A percentile compares a stretch with the other conserved stretches of the same genome.
Evolutionary conservation across 2,888 invertebrate species (phyloP).

Genomic region (Scaptomyza reducta): DNA sequence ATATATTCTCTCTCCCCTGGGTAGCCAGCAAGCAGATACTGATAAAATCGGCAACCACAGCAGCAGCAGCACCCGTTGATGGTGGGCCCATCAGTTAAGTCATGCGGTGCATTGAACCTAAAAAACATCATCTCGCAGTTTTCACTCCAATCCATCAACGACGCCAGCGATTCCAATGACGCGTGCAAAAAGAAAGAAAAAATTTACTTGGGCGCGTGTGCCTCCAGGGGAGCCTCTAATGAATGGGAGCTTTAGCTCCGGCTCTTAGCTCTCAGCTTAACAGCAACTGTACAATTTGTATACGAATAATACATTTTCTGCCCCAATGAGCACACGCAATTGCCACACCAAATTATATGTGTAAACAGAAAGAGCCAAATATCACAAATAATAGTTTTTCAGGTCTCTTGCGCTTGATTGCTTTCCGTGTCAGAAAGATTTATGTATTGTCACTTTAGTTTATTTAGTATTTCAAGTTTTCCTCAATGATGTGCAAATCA

Average conservation of each 20-base stretch:
- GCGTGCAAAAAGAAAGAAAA: conserved; percentile 55
- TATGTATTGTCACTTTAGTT: conserved; percentile 42
- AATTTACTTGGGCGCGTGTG: conserved; percentile 46
- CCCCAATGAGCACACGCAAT: conserved; percentile 37
- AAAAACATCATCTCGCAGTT: conserved; percentile 47
- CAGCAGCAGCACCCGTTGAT: conserved; percentile 13
- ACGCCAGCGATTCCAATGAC: conserved; percentile 40
- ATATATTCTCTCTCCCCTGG: not conserved
- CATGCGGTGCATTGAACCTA: conserved; percentile 70
- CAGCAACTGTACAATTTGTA: conserved; percentile 60
- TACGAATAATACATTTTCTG: conserved; percentile 35
- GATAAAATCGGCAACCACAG: conserved; percentile 44
- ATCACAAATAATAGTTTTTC: conserved; percentile 19
- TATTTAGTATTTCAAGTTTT: conserved; percentile 22
- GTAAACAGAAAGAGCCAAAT: conserved; percentile 10
- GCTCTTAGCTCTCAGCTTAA: conserved; percentile 15
- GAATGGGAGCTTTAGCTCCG: conserved; percentile 39
- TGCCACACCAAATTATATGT: conserved; percentile 4
- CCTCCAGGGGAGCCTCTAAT: conserved; percentile 50
- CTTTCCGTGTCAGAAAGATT: conserved; percentile 20
- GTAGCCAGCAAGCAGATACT: conserved; percentile 22
- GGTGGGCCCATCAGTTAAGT: conserved; percentile 39
- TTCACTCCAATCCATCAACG: conserved; percentile 61
- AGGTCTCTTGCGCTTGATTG: conserved; percentile 28
- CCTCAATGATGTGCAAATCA: conserved; percentile 2